Evolutionary conservation across 2,797 vertebrate genomes (phyloP).

Genomic region (Alosa sapidissima): DNA sequence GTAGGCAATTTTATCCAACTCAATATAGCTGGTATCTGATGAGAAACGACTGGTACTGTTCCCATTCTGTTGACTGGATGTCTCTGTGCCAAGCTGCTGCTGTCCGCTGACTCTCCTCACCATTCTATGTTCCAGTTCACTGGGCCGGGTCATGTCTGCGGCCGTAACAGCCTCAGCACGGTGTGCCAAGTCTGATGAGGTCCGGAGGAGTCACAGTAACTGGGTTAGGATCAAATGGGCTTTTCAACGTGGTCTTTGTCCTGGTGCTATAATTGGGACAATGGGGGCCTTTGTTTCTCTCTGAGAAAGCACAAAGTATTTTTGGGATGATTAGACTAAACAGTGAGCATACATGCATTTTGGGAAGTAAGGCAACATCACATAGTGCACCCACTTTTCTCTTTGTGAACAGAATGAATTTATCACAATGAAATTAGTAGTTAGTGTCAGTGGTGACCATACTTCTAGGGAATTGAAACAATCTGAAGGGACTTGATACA

Average conservation of each 20-base stretch:
- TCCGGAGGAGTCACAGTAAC: conserved; percentile 32
- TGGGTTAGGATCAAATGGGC: conserved; percentile 28
- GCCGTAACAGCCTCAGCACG: not conserved
- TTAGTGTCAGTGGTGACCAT: not conserved
- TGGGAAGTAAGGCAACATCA: not conserved
- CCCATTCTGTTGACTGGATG: not conserved
- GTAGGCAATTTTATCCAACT: not conserved
- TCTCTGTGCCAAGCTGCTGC: not conserved
- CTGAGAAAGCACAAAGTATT: conserved; percentile 12
- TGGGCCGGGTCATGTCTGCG: not conserved
- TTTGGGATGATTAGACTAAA: not conserved
- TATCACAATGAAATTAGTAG: not conserved
- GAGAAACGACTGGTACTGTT: not conserved
- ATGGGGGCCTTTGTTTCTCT: not conserved
- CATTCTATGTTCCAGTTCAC: not conserved
- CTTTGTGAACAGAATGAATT: not conserved
- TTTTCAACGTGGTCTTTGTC: conserved; percentile 28
- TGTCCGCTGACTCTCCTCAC: not conserved
- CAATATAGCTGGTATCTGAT: not conserved
- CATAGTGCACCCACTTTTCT: not conserved
- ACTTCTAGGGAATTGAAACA: not conserved
- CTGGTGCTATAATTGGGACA: conserved; percentile 32
- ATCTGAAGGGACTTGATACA: not conserved
- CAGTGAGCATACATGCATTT: not conserved
- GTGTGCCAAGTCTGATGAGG: conserved; percentile 33